Base-by-base conservation (phyloP, 2,113 vertebrate genomes). In the Bostrychus sinensis region DNA sequence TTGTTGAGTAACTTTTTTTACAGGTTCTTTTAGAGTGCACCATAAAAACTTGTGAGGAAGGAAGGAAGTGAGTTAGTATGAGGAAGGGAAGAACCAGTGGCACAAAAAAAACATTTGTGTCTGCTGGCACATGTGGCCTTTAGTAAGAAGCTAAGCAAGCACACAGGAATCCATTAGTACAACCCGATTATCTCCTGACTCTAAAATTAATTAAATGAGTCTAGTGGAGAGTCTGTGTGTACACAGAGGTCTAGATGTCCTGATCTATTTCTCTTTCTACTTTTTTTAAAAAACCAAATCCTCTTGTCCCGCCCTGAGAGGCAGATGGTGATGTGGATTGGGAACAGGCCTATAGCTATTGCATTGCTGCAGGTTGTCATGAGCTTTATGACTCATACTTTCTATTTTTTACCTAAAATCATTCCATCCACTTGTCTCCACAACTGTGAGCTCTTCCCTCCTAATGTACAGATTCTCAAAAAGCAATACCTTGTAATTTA, bases 141-240 rank as follows among this genome's bases (percentile, higher is more conserved):
- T 75, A 77, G 60, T 80, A 81, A 20, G 38, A 75, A 80, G 83
- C 77, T 77, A 28, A 81, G 84, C 62, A 41, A 87, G 80, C 77
- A 70, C 87, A 71, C 65, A 50, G 76, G 81, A 89, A 91, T 89
- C 88, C 89, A 93, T 91, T 91, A 92, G 83, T 74, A 78, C 86
- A 91, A 91, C 88, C 70, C 54, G 90, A 92, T 93, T 91, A 93
- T 91, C 91, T 89, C 70, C 67, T 75, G 68, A 64, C 86, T 82
- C 81, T 66, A 61, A 90, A 91, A 91, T 92, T 89, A 89, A 92
- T 91, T 90, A 88, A 86, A 79, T 61, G 77, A 84, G 70, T 77
- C 75, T 51, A 70, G 72, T 68, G 68, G 63, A 62, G 70, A 8
- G 55, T 56, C 60, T 46, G 62, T 71, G 59, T 66, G 50, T 53